These are phyloP conservation scores for Euphonia xanthogaster DNA, from an alignment of 2,797 vertebrate genomes.

Conservation along the genomic window DNA sequence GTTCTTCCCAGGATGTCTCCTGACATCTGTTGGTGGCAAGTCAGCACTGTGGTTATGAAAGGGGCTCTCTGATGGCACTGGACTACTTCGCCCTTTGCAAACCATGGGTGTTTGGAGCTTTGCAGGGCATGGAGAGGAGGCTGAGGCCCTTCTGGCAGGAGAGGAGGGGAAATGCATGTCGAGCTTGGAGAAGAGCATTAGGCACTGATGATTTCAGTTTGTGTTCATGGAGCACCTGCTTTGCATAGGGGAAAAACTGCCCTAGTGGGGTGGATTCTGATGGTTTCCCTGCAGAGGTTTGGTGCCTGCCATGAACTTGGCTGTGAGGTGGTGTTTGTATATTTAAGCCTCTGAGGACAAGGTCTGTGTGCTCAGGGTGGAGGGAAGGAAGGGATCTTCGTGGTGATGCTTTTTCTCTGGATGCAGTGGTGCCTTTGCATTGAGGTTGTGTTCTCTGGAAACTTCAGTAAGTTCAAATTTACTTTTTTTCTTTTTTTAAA, in stretches of 20 bases:
- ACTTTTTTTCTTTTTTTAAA: background rate
- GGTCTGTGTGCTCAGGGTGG: background rate
- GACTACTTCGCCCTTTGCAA: background rate
- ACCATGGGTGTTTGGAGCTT: background rate
- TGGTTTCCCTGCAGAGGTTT: background rate
- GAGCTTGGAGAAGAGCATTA: background rate
- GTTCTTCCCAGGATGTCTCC: background rate
- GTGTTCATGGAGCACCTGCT: background rate
- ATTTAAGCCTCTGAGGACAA: background rate
- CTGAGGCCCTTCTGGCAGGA: background rate
- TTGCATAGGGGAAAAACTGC: fast-evolving
- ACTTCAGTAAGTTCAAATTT: background rate
- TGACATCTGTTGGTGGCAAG: background rate
- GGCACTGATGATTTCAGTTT: background rate
- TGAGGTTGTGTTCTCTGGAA: background rate
- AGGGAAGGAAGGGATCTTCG: background rate
- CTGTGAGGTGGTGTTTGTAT: background rate
- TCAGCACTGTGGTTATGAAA: background rate
- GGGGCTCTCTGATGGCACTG: background rate
- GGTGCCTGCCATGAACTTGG: background rate
- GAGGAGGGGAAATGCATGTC: background rate
- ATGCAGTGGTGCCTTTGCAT: background rate
- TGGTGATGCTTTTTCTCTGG: background rate
- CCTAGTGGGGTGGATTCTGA: background rate
- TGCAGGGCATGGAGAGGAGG: background rate